Evolutionary conservation across 2,113 vertebrate genomes (phyloP).

Genomic region (Onychorhynchus coronatus): DNA sequence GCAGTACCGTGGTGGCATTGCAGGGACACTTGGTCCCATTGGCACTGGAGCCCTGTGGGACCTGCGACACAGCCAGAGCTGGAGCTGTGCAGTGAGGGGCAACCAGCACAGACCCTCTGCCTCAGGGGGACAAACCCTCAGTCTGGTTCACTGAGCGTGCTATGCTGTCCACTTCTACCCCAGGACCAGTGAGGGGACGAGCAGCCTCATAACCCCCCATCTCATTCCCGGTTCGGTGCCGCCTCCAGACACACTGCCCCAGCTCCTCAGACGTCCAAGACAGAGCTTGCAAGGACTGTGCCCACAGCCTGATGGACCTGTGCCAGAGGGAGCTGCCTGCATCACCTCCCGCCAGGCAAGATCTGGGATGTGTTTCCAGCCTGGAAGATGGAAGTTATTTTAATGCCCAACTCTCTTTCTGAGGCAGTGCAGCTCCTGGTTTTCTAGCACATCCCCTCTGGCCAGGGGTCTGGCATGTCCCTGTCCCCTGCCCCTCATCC

Average conservation of each 20-base stretch:
- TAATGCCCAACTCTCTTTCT: not conserved
- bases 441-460: not conserved
- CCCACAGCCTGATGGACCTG: rapidly evolving
- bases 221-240: rapidly evolving
- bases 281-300: not conserved
- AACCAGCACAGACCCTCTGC: not conserved
- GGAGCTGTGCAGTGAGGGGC: rapidly evolving
- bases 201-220: not conserved
- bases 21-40: not conserved
- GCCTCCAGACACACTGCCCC: rapidly evolving
- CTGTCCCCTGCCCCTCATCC: not conserved
- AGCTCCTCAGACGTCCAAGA: not conserved
- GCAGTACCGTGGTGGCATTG: not conserved
- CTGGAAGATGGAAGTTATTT: not conserved
- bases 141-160: not conserved
- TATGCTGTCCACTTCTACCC: rapidly evolving
- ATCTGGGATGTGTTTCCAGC: not conserved
- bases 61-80: rapidly evolving
- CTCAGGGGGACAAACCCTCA: rapidly evolving
- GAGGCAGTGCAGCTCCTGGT: not conserved
- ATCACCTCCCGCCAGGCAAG: rapidly evolving
- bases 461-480: not conserved
- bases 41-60: rapidly evolving
- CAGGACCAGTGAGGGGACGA: rapidly evolving
- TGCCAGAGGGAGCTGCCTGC: not conserved